These are phyloP conservation scores for Heliangelus exortis DNA, from an alignment of 2,797 vertebrate species.

Conservation along the genomic window DNA sequence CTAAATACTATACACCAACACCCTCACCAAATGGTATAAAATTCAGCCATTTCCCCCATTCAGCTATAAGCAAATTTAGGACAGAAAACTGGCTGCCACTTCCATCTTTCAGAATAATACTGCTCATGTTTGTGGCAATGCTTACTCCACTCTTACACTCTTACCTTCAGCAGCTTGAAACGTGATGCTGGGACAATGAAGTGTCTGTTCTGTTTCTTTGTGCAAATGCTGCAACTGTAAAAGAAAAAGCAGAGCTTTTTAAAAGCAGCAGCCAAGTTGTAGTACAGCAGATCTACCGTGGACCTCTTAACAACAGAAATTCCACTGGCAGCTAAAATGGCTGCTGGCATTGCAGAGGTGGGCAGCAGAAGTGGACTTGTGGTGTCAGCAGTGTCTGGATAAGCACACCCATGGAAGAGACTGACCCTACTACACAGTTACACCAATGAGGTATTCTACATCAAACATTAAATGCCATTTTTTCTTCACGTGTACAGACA, in stretches of 20 bases:
- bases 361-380: background rate
- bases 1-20: background rate
- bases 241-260: conserved; percentile 22
- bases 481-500: background rate
- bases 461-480: background rate
- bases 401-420: background rate
- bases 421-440: background rate
- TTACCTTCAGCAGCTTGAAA: conserved; percentile 92
- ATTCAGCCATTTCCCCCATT: background rate
- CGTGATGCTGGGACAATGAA: conserved; percentile 90
- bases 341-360: background rate
- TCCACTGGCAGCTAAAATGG: background rate
- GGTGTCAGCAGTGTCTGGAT: background rate
- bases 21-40: background rate
- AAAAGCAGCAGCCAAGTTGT: background rate
- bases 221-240: conserved; percentile 94
- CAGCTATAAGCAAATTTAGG: background rate
- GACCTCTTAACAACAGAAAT: background rate
- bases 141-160: background rate
- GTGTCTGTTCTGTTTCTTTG: conserved; percentile 94
- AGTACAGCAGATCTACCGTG: background rate
- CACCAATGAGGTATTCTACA: background rate
- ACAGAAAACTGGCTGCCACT: background rate
- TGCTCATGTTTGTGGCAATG: background rate
- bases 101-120: background rate